Base-by-base conservation (phyloP, 2,113 vertebrate species). In the Chaetodon trifascialis region DNA sequence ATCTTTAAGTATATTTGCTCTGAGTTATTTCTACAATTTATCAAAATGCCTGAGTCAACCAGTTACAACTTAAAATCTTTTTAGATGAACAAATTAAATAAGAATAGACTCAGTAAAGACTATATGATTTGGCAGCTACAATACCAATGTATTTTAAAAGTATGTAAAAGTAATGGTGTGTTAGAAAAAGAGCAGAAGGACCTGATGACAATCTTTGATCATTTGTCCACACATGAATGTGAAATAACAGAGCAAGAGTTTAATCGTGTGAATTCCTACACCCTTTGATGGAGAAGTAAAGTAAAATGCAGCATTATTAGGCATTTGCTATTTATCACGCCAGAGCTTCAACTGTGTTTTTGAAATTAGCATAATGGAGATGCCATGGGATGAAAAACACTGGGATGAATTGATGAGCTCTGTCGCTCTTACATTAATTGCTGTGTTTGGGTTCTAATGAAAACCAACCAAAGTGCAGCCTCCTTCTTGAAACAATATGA, bases 311-410 rank as follows among this genome's bases (percentile, higher is more conserved):
- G 8, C 10, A 3, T 19, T 25, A 3, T 19, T 25, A 14, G 5
- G 11, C 40, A 34, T 66, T 55, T 59, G n/a, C 34, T 63, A 59
- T 69, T 70, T 14, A 49, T 70, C 69, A 77, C 49, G 40, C 2
- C 7, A 12, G 19, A n/a, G 40, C 15, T 42, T 36, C 62, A 69
- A 40, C 66, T 0, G 0, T 30, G 16, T 36, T 81, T 73, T 34
- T 17, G 0, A 64, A 58, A 77, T 77, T 64, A 56, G 14, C 65
- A 62, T 60, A 77, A 79, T 62, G 46, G 46, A 42, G 19, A 46
- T 56, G 54, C 60, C 52, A 71, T 19, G 9, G 77, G 62, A 68
- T 60, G 51, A 40, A 64, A 71, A 76, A 83, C 44, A 59, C 17
- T 15, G 4, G 17, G 23, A 44, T 79, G n/a, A 77, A 71, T 51